Percentiles rank a stretch among this genome's conserved stretches.
Evolutionary conservation across 2,888 invertebrate genomes (phyloP).

Genomic region (Agrochola lota): DNA sequence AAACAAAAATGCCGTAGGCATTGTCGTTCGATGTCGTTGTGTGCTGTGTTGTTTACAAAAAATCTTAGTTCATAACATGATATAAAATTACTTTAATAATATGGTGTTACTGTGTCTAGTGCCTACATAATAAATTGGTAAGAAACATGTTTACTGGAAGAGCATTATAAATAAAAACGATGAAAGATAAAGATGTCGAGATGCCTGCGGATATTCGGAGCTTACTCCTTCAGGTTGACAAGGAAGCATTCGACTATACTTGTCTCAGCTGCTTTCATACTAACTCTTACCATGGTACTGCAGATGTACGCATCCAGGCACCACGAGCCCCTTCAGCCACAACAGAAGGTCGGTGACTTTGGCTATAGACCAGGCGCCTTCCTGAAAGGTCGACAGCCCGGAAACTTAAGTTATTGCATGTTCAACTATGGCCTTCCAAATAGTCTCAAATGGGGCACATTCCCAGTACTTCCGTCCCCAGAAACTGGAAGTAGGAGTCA

Average conservation of each 20-base stretch:
- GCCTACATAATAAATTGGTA: slow-evolving; percentile 12
- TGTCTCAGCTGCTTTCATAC: slow-evolving; percentile 78
- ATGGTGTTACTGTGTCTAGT: slow-evolving; percentile 37
- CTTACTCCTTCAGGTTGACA: slow-evolving; percentile 84
- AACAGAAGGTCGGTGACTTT: slow-evolving; percentile 81
- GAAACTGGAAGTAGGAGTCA: slow-evolving; percentile 90
- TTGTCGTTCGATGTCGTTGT: slow-evolving; percentile 29
- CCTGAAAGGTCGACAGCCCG: slow-evolving; percentile 86
- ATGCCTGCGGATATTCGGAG: slow-evolving; percentile 85
- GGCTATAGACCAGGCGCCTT: slow-evolving; percentile 86
- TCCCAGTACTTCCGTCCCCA: slow-evolving; percentile 88
- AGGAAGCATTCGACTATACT: slow-evolving; percentile 84
- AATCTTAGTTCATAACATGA: slow-evolving; percentile 19
- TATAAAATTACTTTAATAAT: slow-evolving; percentile 14
- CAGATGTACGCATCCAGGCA: slow-evolving; percentile 83
- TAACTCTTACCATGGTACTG: slow-evolving; percentile 80
- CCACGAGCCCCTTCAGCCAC: slow-evolving; percentile 70
- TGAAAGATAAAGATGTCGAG: slow-evolving; percentile 84
- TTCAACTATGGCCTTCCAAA: slow-evolving; percentile 91
- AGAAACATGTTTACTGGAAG: slow-evolving; percentile 54
- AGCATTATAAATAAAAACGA: slow-evolving; percentile 71
- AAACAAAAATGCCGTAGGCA: slow-evolving; percentile 30
- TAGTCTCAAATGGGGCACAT: slow-evolving; percentile 87
- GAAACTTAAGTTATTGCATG: slow-evolving; percentile 90
- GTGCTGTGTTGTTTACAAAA: slow-evolving; percentile 62